phyloP scores from a whole-genome alignment of 2,797 vertebrate species.

The Alectoris magna region DNA sequence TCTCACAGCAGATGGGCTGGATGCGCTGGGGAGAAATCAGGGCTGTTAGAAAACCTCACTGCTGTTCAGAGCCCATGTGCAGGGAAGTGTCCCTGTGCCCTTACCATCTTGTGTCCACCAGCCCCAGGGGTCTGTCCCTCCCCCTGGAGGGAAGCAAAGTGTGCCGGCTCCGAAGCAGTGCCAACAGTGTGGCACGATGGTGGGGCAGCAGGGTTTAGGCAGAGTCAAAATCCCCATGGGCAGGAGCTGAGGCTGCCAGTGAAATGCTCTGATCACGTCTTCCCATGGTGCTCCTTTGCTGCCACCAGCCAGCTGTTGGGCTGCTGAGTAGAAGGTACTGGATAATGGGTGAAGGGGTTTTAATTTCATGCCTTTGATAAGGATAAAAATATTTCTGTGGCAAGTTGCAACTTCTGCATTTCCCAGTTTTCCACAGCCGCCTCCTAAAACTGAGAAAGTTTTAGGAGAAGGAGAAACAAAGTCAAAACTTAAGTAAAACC shows the following conservation, averaged over 20 bases:
- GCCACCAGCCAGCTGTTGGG: not conserved
- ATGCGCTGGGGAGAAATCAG: not conserved
- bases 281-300: not conserved
- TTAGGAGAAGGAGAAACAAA: too few relatives aligned
- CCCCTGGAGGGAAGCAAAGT: not conserved
- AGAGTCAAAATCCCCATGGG: not conserved
- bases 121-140: not conserved
- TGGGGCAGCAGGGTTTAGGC: not conserved
- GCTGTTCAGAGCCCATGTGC: not conserved
- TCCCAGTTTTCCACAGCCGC: not conserved
- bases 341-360: not conserved
- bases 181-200: fast-evolving
- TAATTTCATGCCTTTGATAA: not conserved
- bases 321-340: not conserved
- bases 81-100: fast-evolving
- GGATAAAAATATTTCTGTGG: not conserved
- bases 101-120: not conserved
- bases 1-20: not conserved
- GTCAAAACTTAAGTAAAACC: not conserved
- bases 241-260: not conserved
- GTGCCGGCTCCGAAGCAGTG: not conserved
- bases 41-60: fast-evolving
- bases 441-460: not conserved
- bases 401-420: not conserved
- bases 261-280: not conserved